phyloP scores from a whole-genome alignment of 2,113 vertebrate genomes.

The Thinocorus orbignyianus region DNA sequence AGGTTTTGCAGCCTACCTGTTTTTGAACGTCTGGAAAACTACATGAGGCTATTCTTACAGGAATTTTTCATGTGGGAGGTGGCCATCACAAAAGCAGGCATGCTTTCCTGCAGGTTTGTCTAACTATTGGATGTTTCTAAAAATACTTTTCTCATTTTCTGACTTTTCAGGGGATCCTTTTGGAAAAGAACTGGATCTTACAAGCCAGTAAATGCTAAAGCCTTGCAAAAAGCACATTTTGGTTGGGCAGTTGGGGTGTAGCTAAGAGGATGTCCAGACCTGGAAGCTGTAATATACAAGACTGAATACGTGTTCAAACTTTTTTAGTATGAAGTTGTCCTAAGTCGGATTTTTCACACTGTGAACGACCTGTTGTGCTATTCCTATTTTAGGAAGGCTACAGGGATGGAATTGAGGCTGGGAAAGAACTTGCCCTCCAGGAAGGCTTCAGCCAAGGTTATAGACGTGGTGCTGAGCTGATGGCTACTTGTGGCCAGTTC shows the following conservation, averaged over 20 bases:
- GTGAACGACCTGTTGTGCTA: background rate
- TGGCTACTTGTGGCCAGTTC: conserved; percentile 81
- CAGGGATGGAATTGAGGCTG: conserved; percentile 87
- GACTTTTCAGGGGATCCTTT: background rate
- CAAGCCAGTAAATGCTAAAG: background rate
- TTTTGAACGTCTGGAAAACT: background rate
- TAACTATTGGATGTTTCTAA: background rate
- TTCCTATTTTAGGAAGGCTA: conserved; percentile 86
- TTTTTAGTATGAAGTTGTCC: background rate
- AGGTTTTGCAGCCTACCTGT: background rate
- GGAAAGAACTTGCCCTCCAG: conserved; percentile 86
- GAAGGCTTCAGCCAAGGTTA: conserved; percentile 88
- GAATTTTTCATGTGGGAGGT: background rate
- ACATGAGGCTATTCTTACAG: background rate
- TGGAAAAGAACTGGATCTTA: background rate
- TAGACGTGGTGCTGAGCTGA: conserved; percentile 78
- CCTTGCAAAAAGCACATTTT: background rate
- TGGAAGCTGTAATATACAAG: background rate
- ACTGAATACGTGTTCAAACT: background rate
- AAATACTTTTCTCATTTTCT: background rate
- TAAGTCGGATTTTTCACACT: background rate
- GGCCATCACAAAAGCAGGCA: background rate
- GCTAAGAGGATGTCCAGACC: background rate
- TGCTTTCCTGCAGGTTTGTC: background rate
- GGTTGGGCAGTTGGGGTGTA: background rate